Evolutionary conservation across 2,797 vertebrate genomes (phyloP).

Genomic region (Gymnocypris eckloni): DNA sequence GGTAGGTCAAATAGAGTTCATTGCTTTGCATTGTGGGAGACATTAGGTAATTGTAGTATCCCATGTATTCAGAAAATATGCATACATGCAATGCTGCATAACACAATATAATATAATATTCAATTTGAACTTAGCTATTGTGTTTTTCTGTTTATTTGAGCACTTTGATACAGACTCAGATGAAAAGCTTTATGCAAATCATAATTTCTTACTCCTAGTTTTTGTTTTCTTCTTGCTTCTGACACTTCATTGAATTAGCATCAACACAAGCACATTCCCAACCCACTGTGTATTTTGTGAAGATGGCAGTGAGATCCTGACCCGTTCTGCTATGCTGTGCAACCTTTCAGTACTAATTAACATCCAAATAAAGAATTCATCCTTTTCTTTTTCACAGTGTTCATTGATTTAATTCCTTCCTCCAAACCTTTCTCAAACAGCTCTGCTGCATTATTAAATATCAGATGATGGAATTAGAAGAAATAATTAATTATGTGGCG

Average conservation of each 20-base stretch:
- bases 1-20: not conserved
- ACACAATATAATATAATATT: not conserved
- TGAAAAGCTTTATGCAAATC: constrained; percentile 12
- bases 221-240: not conserved
- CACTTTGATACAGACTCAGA: not conserved
- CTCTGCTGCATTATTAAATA: constrained; percentile 26
- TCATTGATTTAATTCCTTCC: constrained; percentile 31
- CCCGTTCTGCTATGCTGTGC: not conserved
- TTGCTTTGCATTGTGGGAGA: constrained; percentile 2
- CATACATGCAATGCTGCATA: not conserved
- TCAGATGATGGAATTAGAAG: constrained; percentile 45
- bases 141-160: not conserved
- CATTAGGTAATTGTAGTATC: too few relatives aligned
- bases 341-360: constrained; percentile 8
- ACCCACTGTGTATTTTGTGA: not conserved
- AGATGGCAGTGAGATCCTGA: not conserved
- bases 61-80: not conserved
- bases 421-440: constrained; percentile 30
- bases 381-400: constrained; percentile 2
- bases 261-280: not conserved
- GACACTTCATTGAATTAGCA: constrained; percentile 16
- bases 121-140: not conserved
- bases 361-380: constrained; percentile 35
- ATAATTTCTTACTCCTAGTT: not conserved
- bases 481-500: constrained; percentile 45